Conservation (phyloP, 1,140 invertebrate genomes). For the Aphelenchoides fujianensis region DNA sequence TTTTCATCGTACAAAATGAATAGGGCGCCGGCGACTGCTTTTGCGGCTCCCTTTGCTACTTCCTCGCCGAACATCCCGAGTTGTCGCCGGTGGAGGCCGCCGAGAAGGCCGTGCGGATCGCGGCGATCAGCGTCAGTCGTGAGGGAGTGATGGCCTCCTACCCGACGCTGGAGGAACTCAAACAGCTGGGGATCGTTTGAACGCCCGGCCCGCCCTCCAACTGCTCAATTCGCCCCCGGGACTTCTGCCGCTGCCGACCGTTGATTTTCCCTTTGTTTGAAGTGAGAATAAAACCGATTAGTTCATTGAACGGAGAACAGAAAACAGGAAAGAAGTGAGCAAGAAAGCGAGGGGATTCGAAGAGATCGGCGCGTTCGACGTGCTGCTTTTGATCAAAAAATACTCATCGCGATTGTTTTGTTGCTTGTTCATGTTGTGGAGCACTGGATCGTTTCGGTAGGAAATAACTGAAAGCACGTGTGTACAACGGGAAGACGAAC, state of each 20-base stretch:
- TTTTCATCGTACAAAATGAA: slow-evolving; percentile 24
- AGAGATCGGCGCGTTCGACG: not conserved
- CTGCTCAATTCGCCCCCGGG: too few species aligned
- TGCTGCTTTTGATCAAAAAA: slow-evolving; percentile 17
- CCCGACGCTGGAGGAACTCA: slow-evolving; percentile 47
- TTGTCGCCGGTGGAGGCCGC: slow-evolving; percentile 21
- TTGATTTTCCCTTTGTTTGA: too few species aligned
- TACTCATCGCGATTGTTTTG: slow-evolving; percentile 22
- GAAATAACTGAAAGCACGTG: slow-evolving; percentile 34
- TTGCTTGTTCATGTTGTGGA: slow-evolving; percentile 13
- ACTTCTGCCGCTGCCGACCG: too few species aligned
- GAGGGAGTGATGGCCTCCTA: slow-evolving; percentile 47
- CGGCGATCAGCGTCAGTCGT: slow-evolving; percentile 43
- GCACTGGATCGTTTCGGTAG: slow-evolving; percentile 40
- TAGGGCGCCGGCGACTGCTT: slow-evolving; percentile 52
- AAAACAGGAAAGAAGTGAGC: too few species aligned
- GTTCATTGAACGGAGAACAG: too few species aligned
- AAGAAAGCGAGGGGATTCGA: too few species aligned
- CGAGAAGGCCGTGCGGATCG: slow-evolving; percentile 40
- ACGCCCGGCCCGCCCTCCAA: too few species aligned
- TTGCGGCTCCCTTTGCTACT: slow-evolving; percentile 48
- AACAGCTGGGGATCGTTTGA: slow-evolving; percentile 25
- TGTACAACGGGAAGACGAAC: slow-evolving; percentile 19
- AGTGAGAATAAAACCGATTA: too few species aligned
- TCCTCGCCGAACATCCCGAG: slow-evolving; percentile 32